phyloP scores from a whole-genome alignment of 2,888 invertebrate species.

The Cephus pygmeus region DNA sequence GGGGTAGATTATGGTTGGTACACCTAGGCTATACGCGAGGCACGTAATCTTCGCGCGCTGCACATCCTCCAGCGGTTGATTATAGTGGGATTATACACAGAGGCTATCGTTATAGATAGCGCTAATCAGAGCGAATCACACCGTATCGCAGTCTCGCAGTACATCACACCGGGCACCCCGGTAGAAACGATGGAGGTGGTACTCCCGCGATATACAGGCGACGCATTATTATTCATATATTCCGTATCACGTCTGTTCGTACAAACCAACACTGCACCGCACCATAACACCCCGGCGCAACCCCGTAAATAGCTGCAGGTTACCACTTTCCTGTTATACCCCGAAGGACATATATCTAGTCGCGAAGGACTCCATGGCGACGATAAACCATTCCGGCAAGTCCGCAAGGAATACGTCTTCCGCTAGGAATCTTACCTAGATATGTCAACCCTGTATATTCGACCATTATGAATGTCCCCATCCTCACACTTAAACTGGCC shows the following conservation, averaged over 20 bases:
- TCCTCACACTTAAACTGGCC: neutral
- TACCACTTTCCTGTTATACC: constrained; percentile 31
- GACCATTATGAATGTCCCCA: neutral
- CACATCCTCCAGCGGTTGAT: neutral
- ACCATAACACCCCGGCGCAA: constrained; percentile 39
- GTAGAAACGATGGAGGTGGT: constrained; percentile 43
- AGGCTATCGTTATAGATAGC: constrained; percentile 60
- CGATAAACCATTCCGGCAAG: neutral
- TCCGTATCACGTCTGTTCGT: constrained; percentile 63
- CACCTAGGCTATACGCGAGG: neutral
- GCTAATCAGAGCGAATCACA: constrained; percentile 64
- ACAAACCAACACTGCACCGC: constrained; percentile 47
- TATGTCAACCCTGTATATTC: neutral
- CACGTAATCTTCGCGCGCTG: neutral
- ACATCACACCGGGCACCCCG: constrained; percentile 41
- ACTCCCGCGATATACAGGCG: constrained; percentile 48
- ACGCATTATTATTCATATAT: constrained; percentile 66
- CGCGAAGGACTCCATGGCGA: neutral
- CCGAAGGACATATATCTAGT: neutral
- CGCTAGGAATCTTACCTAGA: neutral
- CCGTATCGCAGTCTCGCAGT: constrained; percentile 54
- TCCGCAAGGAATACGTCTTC: neutral
- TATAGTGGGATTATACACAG: constrained; percentile 46
- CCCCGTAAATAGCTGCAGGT: constrained; percentile 44
- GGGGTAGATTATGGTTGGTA: neutral